phyloP scores from a whole-genome alignment of 2,113 vertebrate genomes.

The Seriola dumerili region DNA sequence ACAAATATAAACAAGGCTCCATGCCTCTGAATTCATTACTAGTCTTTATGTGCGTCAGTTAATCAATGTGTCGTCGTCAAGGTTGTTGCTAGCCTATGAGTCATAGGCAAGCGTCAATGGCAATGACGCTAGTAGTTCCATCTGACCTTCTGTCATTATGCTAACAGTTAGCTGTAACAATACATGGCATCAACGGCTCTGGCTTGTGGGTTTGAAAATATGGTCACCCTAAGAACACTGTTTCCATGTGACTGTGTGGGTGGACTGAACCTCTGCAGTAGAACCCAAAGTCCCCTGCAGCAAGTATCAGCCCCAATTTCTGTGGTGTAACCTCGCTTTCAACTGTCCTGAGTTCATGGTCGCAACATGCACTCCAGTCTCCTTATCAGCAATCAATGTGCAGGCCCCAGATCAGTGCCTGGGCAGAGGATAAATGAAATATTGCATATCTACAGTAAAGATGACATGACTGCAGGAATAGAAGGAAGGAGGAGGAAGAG shows the following conservation, averaged over 20 bases:
- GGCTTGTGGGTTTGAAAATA: too few relatives aligned
- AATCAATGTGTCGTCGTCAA: too few relatives aligned
- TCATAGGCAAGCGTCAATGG: too few relatives aligned
- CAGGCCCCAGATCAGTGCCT: constrained; percentile 58
- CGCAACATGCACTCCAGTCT: background rate
- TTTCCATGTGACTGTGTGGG: constrained; percentile 29
- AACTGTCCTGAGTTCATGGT: constrained; percentile 9
- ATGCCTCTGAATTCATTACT: too few relatives aligned
- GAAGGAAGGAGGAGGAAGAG: background rate
- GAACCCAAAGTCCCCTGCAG: constrained; percentile 44
- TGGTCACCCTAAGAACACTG: background rate
- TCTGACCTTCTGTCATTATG: too few relatives aligned
- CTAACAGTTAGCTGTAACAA: too few relatives aligned
- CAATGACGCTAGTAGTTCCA: too few relatives aligned
- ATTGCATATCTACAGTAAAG: constrained; percentile 12
- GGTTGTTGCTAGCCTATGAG: too few relatives aligned
- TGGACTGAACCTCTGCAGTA: constrained; percentile 28
- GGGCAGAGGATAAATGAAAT: constrained; percentile 39
- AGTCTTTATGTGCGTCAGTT: too few relatives aligned
- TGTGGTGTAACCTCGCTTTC: too few relatives aligned
- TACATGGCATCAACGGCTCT: too few relatives aligned
- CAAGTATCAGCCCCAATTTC: constrained; percentile 10
- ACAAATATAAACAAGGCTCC: too few relatives aligned
- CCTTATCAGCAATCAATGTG: constrained; percentile 47
- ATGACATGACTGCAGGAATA: constrained; percentile 46